Base-by-base conservation (phyloP, 2,113 vertebrate genomes). In the Scalopus aquaticus region DNA sequence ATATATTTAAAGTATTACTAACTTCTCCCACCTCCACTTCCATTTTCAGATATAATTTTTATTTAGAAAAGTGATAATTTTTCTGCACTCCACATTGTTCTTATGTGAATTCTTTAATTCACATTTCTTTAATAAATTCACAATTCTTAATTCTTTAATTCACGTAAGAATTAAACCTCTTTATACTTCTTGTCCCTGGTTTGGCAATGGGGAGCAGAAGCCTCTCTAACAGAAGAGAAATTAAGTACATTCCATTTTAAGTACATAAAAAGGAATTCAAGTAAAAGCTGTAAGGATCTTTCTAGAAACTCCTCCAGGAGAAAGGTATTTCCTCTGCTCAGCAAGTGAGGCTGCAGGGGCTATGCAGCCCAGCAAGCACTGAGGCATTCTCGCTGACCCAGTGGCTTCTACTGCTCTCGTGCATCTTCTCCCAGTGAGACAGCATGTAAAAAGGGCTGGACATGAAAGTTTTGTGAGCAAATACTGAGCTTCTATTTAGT, bases 391-490 rank as follows among this genome's bases (percentile, higher is more conserved):
- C 24, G 46, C 39, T 51, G 24, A 12, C 15, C 3, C 15, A 37
- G 2, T 24, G 39, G 56, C 62, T 88, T 70, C 89, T 62, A 69
- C 37, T 44, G 64, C 76, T 88, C 35, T 62, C 58, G 24, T 49
- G 58, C 76, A 77, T 28, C 35, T 84, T 54, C 80, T 32, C 88
- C 28, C 54, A 87, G 6, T 58, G 46, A 82, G 19, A 46, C 30
- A 54, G 69, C 20, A 73, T 89, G 67, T 94, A 20, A 37, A 32
- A 42, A 24, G 58, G 69, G 42, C 44, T 10, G 30, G 15, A 65
- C 56, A 80, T 77, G 8, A 82, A 90, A 19, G 85, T 67, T 84
- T 88, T 95, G 49, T 89, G 72, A 95, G 74, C 60, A 94, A 95
- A 96, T 65, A 74, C 3, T 85, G 6, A 60, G 87, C 22, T 65